Percentiles rank a stretch among this genome's conserved stretches.
Evolutionary conservation across 1,140 invertebrate species (phyloP).

Genomic region (Drosophila punjabiensis): DNA sequence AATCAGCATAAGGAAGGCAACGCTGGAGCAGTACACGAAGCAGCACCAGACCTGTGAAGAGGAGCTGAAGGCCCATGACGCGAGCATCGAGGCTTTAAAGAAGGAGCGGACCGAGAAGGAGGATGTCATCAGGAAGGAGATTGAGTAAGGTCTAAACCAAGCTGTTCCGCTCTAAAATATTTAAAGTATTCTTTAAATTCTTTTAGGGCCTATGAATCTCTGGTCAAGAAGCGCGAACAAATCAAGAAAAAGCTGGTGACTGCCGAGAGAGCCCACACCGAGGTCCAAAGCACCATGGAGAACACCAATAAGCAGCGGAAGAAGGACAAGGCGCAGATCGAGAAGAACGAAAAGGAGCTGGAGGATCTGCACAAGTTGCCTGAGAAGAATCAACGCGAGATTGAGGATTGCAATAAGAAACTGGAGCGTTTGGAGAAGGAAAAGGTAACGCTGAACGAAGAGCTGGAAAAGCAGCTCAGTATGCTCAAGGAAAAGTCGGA

Average conservation of each 20-base stretch:
- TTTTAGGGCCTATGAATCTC: constrained; percentile 86
- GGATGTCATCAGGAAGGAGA: constrained; percentile 86
- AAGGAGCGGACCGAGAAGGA: constrained; percentile 87
- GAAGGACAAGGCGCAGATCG: constrained; percentile 88
- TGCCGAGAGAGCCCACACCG: constrained; percentile 87
- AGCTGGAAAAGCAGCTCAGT: constrained; percentile 87
- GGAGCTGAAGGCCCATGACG: constrained; percentile 87
- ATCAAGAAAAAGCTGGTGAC: constrained; percentile 86
- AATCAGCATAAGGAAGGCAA: constrained; percentile 87
- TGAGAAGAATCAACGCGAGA: constrained; percentile 90
- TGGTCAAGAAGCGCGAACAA: constrained; percentile 88
- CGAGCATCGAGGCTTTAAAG: constrained; percentile 87
- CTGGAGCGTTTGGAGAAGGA: constrained; percentile 86
- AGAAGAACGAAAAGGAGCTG: constrained; percentile 88
- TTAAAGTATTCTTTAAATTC: not conserved
- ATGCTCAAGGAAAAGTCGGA: constrained; percentile 87
- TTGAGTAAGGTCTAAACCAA: constrained; percentile 85
- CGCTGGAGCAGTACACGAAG: constrained; percentile 85
- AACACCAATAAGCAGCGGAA: constrained; percentile 88
- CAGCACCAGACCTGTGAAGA: constrained; percentile 86
- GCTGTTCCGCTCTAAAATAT: not conserved
- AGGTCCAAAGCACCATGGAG: constrained; percentile 88
- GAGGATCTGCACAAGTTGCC: constrained; percentile 89
- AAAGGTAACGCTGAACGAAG: constrained; percentile 87
- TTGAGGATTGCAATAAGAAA: constrained; percentile 89